These are phyloP conservation scores for Macroramphosus scolopax DNA, from an alignment of 2,797 vertebrate species.

Conservation along the genomic window DNA sequence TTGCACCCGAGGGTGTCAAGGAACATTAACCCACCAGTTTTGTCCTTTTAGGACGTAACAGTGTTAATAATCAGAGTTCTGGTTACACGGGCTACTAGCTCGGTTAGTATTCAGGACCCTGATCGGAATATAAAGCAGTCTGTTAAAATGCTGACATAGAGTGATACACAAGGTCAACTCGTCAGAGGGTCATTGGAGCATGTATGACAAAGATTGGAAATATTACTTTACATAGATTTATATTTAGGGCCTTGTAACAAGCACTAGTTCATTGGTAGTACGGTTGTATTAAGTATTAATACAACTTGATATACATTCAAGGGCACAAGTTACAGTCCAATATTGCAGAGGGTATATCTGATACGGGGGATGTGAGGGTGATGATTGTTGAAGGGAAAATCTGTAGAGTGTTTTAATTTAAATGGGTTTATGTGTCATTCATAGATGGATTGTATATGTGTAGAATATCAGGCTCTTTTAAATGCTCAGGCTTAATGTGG, in stretches of 20 bases:
- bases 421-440: background rate
- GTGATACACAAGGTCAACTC: constrained; percentile 77
- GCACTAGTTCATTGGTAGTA: too few species aligned
- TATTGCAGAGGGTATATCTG: too few species aligned
- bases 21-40: constrained; percentile 77
- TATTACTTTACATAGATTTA: too few species aligned
- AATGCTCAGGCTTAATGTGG: background rate
- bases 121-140: constrained; percentile 83
- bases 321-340: too few species aligned
- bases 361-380: background rate
- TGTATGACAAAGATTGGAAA: too few species aligned
- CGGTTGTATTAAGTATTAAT: too few species aligned
- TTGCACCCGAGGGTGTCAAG: constrained; percentile 28
- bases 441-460: background rate
- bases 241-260: too few species aligned
- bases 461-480: too few species aligned
- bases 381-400: background rate
- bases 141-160: constrained; percentile 79
- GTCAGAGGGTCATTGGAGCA: too few species aligned
- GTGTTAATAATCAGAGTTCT: constrained; percentile 92
- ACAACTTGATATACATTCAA: too few species aligned
- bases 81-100: constrained; percentile 83
- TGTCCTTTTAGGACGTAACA: constrained; percentile 81
- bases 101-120: constrained; percentile 80
- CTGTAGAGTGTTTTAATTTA: background rate